Percentiles rank a stretch among this genome's conserved stretches.
Evolutionary conservation across 2,888 invertebrate species (phyloP).

Genomic region (Escarpia spicata): DNA sequence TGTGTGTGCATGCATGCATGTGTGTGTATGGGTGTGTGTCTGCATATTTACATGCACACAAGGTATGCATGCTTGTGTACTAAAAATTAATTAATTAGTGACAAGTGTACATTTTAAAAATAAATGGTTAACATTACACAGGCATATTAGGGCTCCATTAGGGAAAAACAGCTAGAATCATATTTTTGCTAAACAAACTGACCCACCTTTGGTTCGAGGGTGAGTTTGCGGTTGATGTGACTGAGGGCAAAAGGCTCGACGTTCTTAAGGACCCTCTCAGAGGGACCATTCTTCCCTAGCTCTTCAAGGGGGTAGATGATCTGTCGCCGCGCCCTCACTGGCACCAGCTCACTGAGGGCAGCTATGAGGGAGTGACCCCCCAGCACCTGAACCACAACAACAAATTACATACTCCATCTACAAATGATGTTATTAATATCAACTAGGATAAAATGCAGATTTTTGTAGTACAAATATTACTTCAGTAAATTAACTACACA

Average conservation of each 20-base stretch:
- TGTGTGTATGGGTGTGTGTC: too few species aligned
- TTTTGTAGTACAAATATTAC: neutral
- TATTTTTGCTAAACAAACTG: neutral
- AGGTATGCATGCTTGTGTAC: too few species aligned
- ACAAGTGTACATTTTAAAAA: too few species aligned
- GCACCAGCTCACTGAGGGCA: constrained; percentile 61
- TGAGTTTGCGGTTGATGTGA: constrained; percentile 65
- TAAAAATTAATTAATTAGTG: too few species aligned
- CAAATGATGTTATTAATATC: neutral
- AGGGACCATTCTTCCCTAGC: constrained; percentile 62
- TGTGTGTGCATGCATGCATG: too few species aligned
- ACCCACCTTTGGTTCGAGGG: constrained; percentile 63
- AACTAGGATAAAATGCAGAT: neutral
- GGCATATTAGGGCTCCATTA: too few species aligned
- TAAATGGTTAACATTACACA: too few species aligned
- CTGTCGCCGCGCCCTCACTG: constrained; percentile 62
- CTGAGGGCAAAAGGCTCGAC: constrained; percentile 59
- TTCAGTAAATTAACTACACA: neutral
- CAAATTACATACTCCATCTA: neutral
- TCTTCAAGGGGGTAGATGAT: constrained; percentile 60
- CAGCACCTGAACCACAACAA: constrained; percentile 43
- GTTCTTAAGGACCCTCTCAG: constrained; percentile 57
- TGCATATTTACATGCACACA: too few species aligned
- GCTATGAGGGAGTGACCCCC: constrained; percentile 58
- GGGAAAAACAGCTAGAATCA: too few species aligned